phyloP scores from a whole-genome alignment of 1,140 invertebrate species.

The Sweltsa coloradensis region DNA sequence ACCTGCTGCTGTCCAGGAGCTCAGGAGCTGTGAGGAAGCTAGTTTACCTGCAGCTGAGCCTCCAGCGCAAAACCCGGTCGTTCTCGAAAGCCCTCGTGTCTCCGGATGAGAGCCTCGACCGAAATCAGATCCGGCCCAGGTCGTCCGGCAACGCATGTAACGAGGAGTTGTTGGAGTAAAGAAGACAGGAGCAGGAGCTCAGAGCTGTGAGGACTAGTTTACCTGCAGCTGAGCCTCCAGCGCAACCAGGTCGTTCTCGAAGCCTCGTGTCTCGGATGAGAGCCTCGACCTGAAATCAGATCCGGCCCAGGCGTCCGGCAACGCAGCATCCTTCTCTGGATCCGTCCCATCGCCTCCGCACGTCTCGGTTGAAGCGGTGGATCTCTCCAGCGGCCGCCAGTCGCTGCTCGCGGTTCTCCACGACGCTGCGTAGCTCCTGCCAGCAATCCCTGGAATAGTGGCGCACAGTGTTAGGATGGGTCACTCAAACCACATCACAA shows the following conservation, averaged over 20 bases:
- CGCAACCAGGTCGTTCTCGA: constrained; percentile 90
- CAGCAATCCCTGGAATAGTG: constrained; percentile 76
- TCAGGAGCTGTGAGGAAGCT: no score
- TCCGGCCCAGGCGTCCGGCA: constrained; percentile 76
- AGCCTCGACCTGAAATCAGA: constrained; percentile 80
- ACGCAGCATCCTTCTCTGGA: constrained; percentile 73
- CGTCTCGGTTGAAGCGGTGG: constrained; percentile 92
- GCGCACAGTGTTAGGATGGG: no score
- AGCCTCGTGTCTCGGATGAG: constrained; percentile 67
- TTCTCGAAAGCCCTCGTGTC: constrained; percentile 85
- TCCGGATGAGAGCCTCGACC: constrained; percentile 65
- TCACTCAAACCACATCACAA: no score
- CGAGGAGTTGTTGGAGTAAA: no score
- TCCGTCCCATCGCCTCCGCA: constrained; percentile 80
- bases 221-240: constrained; percentile 82
- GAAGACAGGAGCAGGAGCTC: no score
- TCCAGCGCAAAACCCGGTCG: constrained; percentile 90
- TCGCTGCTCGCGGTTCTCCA: constrained; percentile 73
- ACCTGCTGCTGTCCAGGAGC: no score
- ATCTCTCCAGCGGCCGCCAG: constrained; percentile 89
- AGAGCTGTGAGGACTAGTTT: no score
- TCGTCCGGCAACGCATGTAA: constrained; percentile 75
- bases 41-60: constrained; percentile 74
- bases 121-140: constrained; percentile 80
- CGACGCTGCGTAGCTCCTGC: constrained; percentile 75